Conservation (phyloP, 2,888 invertebrate species). For the Didymodactylos carnosus region DNA sequence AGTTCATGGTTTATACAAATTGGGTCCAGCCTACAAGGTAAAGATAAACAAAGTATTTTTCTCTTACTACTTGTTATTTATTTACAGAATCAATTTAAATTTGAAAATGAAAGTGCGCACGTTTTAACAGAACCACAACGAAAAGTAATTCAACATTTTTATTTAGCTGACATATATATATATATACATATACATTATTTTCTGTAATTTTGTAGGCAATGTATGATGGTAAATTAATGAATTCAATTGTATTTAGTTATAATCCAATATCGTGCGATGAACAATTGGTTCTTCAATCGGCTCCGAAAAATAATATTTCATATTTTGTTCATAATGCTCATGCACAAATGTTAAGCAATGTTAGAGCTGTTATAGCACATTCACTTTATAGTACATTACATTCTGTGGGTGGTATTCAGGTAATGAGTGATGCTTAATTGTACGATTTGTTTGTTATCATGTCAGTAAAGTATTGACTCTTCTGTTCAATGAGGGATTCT, state of each 20-base stretch:
- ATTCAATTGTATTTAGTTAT: conserved; percentile 83
- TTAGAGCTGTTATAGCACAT: conserved; percentile 94
- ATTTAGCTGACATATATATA: no score
- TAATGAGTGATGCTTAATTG: no score
- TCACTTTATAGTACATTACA: conserved; percentile 96
- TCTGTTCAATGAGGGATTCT: no score
- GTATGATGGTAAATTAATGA: conserved; percentile 86
- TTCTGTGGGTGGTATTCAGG: conserved; percentile 79
- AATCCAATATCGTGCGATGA: conserved; percentile 98
- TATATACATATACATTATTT: no score
- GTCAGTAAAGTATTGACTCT: no score
- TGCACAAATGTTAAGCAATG: conserved; percentile 95
- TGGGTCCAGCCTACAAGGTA: conserved; percentile 97
- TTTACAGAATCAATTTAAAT: conserved; percentile 99
- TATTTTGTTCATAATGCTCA: conserved; percentile 91
- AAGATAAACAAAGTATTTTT: no score
- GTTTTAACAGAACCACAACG: conserved; percentile 34
- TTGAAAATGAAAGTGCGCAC: conserved; percentile 88
- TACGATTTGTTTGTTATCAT: no score
- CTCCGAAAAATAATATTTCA: conserved; percentile 85
- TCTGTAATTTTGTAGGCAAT: no score
- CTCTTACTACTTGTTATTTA: no score
- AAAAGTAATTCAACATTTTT: no score
- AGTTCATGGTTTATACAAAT: conserved; percentile 88
- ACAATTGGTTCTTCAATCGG: conserved; percentile 89